Base-by-base conservation (phyloP, 2,888 invertebrate species). In the Lithophane socia region DNA sequence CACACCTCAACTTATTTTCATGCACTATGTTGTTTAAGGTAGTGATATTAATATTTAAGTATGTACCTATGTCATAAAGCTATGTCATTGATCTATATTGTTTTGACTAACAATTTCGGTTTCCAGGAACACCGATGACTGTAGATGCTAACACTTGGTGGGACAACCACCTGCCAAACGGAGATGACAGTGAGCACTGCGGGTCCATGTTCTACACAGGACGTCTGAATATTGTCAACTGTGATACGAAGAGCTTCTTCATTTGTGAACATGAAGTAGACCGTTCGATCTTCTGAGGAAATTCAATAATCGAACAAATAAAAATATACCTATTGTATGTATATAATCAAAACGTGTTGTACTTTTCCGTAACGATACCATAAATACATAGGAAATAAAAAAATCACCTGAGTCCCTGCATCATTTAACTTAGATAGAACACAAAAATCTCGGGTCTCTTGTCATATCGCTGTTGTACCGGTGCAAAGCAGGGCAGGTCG, bases 201-300 rank as follows among this genome's bases (percentile, higher is more conserved):
- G 96, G 96, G 9, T 92, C 94, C 2, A 94, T 95, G 94, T 94
- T 93, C 84, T 94, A 91, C 88, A 90, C 90, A 49, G 95, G 95
- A 5, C 83, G 88, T 0, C 88, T 95, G 0, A 94, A 94, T 73
- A 94, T 93, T 77, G 87, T 95, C 9, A 84, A 83, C 42, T 95
- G 95, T 73, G 80, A 85, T 0, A 86, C 80, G 0, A 90, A 84
- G 21, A 90, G 92, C 80, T 93, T 94, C 88, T 96, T 94, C 79
- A 93, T 96, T 64, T 95, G 95, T 77, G 95, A 96, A 88, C 93
- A 93, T 72, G 94, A 94, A 13, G 29, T 29, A 29, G 24, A 47
- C n/a, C 70, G 4, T 2, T 42, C 4, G 3, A 29, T 1, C 13
- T 72, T 54, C 58, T 24, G n/a, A 42, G 18, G 29, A 60, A 60